Evolutionary conservation across 2,797 vertebrate species (phyloP), one percentile per base, ranked within the genome.

Genomic region (Pygocentrus nattereri): DNA sequence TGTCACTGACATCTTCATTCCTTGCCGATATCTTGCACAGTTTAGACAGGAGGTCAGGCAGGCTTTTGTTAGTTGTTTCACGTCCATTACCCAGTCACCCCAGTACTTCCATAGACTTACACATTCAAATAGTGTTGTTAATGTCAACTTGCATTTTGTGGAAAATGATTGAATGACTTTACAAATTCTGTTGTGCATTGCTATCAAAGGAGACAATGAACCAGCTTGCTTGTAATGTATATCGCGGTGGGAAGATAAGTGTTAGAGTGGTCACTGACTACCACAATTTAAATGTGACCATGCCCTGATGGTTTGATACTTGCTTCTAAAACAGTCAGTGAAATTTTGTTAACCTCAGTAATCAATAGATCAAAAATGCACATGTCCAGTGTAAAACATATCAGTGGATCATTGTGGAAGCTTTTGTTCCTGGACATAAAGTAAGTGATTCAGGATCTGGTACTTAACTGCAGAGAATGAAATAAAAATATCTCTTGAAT

Each of bases 1-100:
- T 34, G 18, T 34, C 52, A 25, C 56, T 75, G 79, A 82, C 73
- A 76, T 82, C 74, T 82, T 76, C 80, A 82, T 82, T 81, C 67
- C 62, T 81, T 49, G 54, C 79, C 31, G 56, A 72, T 79, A 50
- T 59, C 68, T 61, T 61, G 56, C 69, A 56, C 23, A 44, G 38
- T 64, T 79, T 79, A 13, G 19, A 64, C 69, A 62, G 69, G 34
- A 30, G 58, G 78, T 73, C 38, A 64, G 62, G 50, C 78, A 62
- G 79, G 21, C 58, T 79, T 79, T 61, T 79, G 61, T 23, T 59
- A 8, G 31, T n/a, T 54, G 25, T 59, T 74, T 74, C 34, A 44
- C 8, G 13, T 38, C 21, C 31, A 41, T 58, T 74, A 58, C 71
- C 12, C 52, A n/a, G 12, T 38, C 54, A 58, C 21, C 31, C 21